These are phyloP conservation scores for Plutomurus gul DNA, from an alignment of 1,140 invertebrate species.

Conservation along the genomic window DNA sequence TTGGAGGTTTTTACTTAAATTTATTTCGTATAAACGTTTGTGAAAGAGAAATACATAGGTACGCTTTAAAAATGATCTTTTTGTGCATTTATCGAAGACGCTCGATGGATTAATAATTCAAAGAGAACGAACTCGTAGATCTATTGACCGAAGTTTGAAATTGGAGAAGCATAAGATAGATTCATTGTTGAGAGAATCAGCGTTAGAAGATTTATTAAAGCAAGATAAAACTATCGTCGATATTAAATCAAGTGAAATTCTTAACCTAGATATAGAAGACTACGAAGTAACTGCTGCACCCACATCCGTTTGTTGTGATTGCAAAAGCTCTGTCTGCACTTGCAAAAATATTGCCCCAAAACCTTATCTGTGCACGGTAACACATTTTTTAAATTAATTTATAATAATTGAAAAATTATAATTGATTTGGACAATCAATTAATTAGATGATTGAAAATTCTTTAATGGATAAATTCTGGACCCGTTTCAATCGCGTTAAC, in stretches of 20 bases:
- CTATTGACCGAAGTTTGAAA: slow-evolving; percentile 41
- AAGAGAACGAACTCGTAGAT: not conserved
- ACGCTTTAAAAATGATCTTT: not conserved
- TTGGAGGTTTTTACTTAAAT: not conserved
- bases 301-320: not conserved
- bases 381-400: too few species aligned
- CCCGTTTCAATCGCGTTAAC: slow-evolving; percentile 39
- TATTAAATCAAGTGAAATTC: not conserved
- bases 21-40: not conserved
- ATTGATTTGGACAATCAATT: not conserved
- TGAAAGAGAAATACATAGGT: not conserved
- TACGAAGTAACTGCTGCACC: not conserved
- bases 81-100: slow-evolving; percentile 23
- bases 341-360: too few species aligned
- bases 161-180: slow-evolving; percentile 40
- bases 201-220: not conserved
- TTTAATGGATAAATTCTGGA: slow-evolving; percentile 50
- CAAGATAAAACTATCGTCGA: not conserved
- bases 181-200: slow-evolving; percentile 31
- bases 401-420: not conserved
- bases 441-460: slow-evolving; percentile 38
- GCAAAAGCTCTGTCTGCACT: not conserved
- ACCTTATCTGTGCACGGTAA: too few species aligned
- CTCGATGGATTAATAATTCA: slow-evolving; percentile 25
- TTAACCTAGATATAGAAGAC: not conserved